Evolutionary conservation across 1,140 invertebrate genomes (phyloP).

Genomic region (Drosophila kepulauana): DNA sequence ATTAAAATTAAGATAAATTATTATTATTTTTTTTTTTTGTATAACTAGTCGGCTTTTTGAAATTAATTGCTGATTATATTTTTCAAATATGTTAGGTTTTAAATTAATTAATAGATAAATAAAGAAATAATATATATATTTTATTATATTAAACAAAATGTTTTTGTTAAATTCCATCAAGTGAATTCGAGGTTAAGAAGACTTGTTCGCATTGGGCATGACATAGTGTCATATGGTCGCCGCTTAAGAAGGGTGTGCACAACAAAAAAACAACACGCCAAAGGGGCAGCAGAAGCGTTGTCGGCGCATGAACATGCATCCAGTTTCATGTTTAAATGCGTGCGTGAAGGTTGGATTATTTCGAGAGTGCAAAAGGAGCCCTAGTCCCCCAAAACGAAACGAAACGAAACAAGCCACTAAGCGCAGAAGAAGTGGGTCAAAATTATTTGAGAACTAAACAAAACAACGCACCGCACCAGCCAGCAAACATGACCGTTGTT

Average conservation of each 20-base stretch:
- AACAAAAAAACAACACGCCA: conserved; percentile 53
- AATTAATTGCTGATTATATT: no score
- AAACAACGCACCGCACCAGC: conserved; percentile 29
- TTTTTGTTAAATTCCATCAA: no score
- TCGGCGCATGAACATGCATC: conserved; percentile 65
- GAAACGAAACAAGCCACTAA: conserved; percentile 29
- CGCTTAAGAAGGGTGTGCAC: conserved; percentile 25
- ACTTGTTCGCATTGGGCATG: background rate
- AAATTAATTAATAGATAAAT: no score
- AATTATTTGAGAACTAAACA: conserved; percentile 59
- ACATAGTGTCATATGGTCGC: conserved; percentile 30
- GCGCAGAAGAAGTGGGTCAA: conserved; percentile 63
- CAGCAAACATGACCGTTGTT: conserved; percentile 24
- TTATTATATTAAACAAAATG: no score
- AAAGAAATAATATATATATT: no score
- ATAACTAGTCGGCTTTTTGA: no score
- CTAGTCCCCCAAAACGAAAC: conserved; percentile 40
- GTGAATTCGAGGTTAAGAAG: background rate
- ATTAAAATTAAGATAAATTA: no score
- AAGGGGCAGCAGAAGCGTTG: conserved; percentile 60
- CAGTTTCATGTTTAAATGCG: conserved; percentile 73
- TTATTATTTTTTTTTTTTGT: no score
- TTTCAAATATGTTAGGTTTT: no score
- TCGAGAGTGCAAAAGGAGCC: conserved; percentile 61
- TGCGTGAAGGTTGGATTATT: conserved; percentile 76